Evolutionary conservation across 23 tunicate genomes (phyloP).

Genomic region (Aplidium turbinatum): DNA sequence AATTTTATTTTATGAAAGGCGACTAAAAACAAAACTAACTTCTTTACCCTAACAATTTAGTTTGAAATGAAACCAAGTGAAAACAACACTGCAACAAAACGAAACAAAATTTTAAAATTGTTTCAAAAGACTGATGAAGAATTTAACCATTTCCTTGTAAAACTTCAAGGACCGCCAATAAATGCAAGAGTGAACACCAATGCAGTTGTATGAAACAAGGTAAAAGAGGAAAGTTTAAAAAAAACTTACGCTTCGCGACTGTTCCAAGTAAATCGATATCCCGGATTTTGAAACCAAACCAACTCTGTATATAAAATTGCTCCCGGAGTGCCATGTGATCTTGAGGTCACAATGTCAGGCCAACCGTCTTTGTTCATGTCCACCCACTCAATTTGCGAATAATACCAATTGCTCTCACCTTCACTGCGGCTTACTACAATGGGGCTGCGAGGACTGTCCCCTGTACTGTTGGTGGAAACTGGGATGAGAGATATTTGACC

Average conservation of each 20-base stretch:
- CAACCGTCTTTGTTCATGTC: constrained; percentile 97
- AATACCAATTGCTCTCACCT: constrained; percentile 43
- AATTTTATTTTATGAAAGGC: too few relatives aligned
- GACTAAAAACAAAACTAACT: too few relatives aligned
- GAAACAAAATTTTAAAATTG: too few relatives aligned
- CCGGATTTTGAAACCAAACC: constrained; percentile 93
- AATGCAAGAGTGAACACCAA: too few relatives aligned
- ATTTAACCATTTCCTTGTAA: too few relatives aligned
- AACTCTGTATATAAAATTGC: constrained; percentile 67
- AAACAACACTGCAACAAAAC: too few relatives aligned
- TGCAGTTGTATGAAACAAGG: too few relatives aligned
- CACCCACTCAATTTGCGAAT: constrained; percentile 80
- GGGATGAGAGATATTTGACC: constrained; percentile 68
- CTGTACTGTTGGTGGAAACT: constrained; percentile 24
- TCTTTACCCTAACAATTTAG: too few relatives aligned
- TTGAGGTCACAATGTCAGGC: constrained; percentile 90
- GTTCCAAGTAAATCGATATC: constrained; percentile 47
- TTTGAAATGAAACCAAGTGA: too few relatives aligned
- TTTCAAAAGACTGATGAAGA: too few relatives aligned
- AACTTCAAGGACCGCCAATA: too few relatives aligned
- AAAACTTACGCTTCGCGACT: constrained; percentile 35
- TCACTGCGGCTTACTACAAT: constrained; percentile 4
- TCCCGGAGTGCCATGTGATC: constrained; percentile 82
- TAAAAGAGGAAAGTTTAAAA: too few relatives aligned
- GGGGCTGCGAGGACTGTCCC: background rate